Conservation (phyloP, 2,888 invertebrate species). For the Patella depressa region DNA sequence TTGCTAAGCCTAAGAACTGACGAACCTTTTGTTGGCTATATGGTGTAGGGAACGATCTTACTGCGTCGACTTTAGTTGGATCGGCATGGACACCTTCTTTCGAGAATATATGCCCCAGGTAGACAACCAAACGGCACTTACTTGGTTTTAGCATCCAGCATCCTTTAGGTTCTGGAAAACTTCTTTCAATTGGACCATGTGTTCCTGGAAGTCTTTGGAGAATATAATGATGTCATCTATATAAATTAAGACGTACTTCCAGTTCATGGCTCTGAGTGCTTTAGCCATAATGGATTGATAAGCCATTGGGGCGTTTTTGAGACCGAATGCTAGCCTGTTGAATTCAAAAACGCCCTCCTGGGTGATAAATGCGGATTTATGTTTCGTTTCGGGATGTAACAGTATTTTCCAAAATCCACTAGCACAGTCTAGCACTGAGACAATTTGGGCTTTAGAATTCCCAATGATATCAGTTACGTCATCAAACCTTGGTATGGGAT, state of each 20-base stretch:
- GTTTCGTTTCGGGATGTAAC: conserved; percentile 28
- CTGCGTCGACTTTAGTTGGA: conserved; percentile 27
- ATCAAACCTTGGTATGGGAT: conserved; percentile 34
- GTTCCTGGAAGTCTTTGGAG: conserved; percentile 31
- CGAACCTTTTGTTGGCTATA: conserved; percentile 33
- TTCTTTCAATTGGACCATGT: conserved; percentile 30
- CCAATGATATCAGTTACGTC: conserved; percentile 37
- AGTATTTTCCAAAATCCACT: conserved; percentile 34
- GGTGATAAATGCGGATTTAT: conserved; percentile 38
- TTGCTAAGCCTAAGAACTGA: conserved; percentile 31
- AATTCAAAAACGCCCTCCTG: conserved; percentile 37
- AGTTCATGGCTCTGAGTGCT: conserved; percentile 37
- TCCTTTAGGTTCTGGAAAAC: conserved; percentile 34
- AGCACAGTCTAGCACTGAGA: conserved; percentile 32
- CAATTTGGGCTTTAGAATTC: conserved; percentile 24
- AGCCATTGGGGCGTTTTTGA: conserved; percentile 37
- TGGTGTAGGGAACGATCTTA: conserved; percentile 26
- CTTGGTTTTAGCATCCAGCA: conserved; percentile 36
- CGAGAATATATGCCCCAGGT: conserved; percentile 37
- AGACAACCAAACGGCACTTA: conserved; percentile 41
- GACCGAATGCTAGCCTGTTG: conserved; percentile 40
- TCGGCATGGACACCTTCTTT: conserved; percentile 36
- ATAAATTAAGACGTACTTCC: conserved; percentile 41
- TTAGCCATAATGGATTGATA: conserved; percentile 37
- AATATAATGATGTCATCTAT: conserved; percentile 44